Conservation (phyloP, 2,797 vertebrate genomes). For the Phalloptychus januarius region DNA sequence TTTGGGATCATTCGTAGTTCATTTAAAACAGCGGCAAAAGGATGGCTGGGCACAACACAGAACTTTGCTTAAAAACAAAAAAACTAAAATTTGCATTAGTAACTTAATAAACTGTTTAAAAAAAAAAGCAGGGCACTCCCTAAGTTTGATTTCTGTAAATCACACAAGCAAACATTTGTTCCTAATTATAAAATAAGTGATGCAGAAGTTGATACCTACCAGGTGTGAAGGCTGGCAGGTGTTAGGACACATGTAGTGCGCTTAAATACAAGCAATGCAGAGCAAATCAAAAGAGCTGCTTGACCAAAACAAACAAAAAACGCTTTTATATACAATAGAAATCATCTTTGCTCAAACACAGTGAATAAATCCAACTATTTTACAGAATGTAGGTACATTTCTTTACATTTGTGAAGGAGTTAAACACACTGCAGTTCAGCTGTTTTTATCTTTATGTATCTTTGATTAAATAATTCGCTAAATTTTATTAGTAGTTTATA, state of each 20-base stretch:
- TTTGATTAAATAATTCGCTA: conserved; percentile 10
- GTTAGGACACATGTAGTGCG: conserved; percentile 39
- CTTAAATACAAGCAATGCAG: conserved; percentile 41
- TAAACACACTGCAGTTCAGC: conserved; percentile 19
- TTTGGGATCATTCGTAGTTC: conserved; percentile 11
- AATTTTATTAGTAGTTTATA: neutral
- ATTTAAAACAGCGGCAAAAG: neutral
- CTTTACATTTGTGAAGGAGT: conserved; percentile 28
- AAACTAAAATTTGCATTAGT: neutral
- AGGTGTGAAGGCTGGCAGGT: conserved; percentile 33
- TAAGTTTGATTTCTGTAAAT: neutral
- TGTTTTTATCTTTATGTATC: conserved; percentile 21
- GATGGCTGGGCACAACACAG: conserved; percentile 10
- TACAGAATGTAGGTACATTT: conserved; percentile 54
- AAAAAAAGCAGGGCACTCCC: conserved; percentile 18
- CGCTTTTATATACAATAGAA: conserved; percentile 33
- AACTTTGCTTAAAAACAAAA: neutral
- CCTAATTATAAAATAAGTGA: conserved; percentile 5
- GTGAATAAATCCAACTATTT: conserved; percentile 49
- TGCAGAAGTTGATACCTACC: conserved; percentile 19
- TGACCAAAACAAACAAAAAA: neutral
- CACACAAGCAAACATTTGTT: conserved; percentile 40
- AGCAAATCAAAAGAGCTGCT: conserved; percentile 36
- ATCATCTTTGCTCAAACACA: conserved; percentile 52
- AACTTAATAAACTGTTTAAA: neutral